Evolutionary conservation across 2,888 invertebrate species (phyloP).

Genomic region (Drosophila formosana): DNA sequence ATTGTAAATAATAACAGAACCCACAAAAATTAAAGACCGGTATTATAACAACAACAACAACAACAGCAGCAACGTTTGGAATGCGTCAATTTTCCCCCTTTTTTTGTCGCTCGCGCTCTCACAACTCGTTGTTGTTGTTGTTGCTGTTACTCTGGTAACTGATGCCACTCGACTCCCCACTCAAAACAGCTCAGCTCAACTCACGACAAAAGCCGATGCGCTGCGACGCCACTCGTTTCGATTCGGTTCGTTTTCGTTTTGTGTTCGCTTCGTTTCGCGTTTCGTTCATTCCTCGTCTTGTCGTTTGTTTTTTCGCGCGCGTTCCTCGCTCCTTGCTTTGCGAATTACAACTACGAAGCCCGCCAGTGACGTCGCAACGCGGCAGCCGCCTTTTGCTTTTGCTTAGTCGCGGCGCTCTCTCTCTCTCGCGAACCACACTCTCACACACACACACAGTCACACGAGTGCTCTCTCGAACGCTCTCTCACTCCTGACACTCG

Average conservation of each 20-base stretch:
- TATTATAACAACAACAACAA: constrained; percentile 60
- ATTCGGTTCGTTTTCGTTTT: constrained; percentile 14
- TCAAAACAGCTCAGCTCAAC: background rate
- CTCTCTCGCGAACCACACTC: constrained; percentile 26
- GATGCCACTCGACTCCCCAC: constrained; percentile 32
- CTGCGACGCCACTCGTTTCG: constrained; percentile 36
- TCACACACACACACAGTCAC: constrained; percentile 18
- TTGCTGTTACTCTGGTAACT: constrained; percentile 61
- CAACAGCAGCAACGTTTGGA: constrained; percentile 59
- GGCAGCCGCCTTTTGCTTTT: constrained; percentile 47
- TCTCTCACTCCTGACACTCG: constrained; percentile 44
- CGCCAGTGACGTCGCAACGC: constrained; percentile 68
- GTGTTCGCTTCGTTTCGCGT: constrained; percentile 26
- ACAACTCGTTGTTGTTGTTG: background rate
- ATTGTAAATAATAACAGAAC: constrained; percentile 43
- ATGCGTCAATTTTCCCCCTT: constrained; percentile 71
- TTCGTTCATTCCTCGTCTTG: constrained; percentile 33
- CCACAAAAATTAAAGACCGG: constrained; percentile 59
- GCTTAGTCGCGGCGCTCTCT: constrained; percentile 15
- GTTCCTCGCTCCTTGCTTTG: constrained; percentile 78
- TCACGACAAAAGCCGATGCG: constrained; percentile 15
- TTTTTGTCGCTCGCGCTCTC: background rate
- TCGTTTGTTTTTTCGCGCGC: constrained; percentile 67
- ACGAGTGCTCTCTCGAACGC: constrained; percentile 25
- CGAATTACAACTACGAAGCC: constrained; percentile 79